Base-by-base conservation (phyloP, 2,888 invertebrate genomes). In the Tiliacea citrago region DNA sequence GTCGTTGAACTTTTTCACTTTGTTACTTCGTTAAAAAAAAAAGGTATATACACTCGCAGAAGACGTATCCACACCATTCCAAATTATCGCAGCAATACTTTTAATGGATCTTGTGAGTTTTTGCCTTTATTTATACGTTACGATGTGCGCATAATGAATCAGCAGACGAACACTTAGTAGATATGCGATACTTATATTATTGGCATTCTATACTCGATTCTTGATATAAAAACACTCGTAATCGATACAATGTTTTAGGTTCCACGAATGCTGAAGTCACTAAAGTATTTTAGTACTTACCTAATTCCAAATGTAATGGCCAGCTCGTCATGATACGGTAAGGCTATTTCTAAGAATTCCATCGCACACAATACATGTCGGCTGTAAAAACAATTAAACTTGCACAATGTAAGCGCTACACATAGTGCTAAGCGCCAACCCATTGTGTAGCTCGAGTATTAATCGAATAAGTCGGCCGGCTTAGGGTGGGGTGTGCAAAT, bases 81-180 rank as follows among this genome's bases (percentile, higher is more conserved):
- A 89, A 89, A 92, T 87, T 88, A 89, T 90, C 87, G 89, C 87
- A 93, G 94, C 94, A 95, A 95, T 95, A 95, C 95, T 95, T 95
- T 95, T 95, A 95, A 95, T 95, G 95, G 95, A 95, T 95, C 94
- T 95, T 94, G 94, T 93, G 95, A 95, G 95, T 95, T 95, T 95
- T 95, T 95, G 94, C 95, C 94, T 95, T 95, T 95, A 95, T 95
- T 95, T 95, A 95, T 95, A 94, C 92, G 94, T 94, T 94, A 94
- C 95, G 94, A 94, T 94, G 94, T 95, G 94, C 94, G 95, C 95
- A 95, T 95, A 94, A 95, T 95, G 95, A 94, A 95, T 95, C 94
- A 94, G 94, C 91, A 92, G 91, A 90, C 90, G 91, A 93, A 94
- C 94, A 94, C 94, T 94, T 93, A 92, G 92, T 91, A 91, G 92